Evolutionary conservation across 2,888 invertebrate species (phyloP).

Genomic region (Hydraecia micacea): DNA sequence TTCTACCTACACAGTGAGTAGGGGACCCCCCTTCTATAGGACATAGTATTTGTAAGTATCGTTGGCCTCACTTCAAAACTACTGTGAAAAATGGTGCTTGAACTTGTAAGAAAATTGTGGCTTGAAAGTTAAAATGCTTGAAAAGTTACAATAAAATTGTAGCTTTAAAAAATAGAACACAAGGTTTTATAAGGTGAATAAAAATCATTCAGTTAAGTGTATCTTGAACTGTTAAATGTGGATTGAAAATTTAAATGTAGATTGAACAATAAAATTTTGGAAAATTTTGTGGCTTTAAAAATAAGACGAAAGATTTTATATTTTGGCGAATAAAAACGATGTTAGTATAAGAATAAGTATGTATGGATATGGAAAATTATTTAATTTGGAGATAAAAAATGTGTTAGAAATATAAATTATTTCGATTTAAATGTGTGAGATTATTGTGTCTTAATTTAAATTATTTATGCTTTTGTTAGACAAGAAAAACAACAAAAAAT

Average conservation of each 20-base stretch:
- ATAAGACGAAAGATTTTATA: neutral
- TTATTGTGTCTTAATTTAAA: conserved; percentile 10
- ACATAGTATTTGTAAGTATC: conserved; percentile 71
- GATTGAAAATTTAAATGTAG: conserved; percentile 1
- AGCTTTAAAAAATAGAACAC: neutral
- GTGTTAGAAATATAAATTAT: neutral
- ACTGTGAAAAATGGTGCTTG: conserved; percentile 53
- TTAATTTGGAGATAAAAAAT: neutral
- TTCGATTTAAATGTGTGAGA: too few species aligned
- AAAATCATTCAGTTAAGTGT: neutral
- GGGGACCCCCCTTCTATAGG: conserved; percentile 91
- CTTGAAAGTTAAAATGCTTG: conserved; percentile 19
- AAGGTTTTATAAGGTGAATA: neutral
- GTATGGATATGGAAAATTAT: neutral
- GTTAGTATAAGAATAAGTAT: neutral
- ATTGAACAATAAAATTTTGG: neutral
- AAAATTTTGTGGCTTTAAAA: conserved; percentile 5
- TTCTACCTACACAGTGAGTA: conserved; percentile 95
- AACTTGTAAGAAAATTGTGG: neutral
- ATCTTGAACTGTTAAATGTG: conserved; percentile 4
- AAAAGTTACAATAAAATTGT: conserved; percentile 2
- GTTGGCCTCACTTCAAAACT: conserved; percentile 42
- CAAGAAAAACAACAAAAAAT: conserved; percentile 10
- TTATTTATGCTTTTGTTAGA: neutral
- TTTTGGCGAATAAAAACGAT: conserved; percentile 8